Evolutionary conservation across 2,888 invertebrate species (phyloP).

Genomic region (Cheilosia scutellata): DNA sequence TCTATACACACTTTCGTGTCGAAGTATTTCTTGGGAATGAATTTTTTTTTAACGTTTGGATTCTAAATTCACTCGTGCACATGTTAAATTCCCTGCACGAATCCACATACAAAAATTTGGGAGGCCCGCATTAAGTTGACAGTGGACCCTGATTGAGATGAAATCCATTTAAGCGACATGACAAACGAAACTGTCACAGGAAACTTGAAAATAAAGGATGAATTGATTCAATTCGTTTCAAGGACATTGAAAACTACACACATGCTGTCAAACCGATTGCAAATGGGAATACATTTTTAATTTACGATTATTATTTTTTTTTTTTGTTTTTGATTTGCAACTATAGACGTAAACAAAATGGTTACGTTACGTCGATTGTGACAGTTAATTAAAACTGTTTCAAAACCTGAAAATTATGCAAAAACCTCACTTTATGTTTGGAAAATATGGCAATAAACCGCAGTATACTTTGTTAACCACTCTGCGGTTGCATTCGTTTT

Average conservation of each 20-base stretch:
- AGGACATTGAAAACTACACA: not conserved
- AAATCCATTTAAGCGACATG: conserved; percentile 39
- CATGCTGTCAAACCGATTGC: too few relatives aligned
- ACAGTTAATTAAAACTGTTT: too few relatives aligned
- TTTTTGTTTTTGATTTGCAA: too few relatives aligned
- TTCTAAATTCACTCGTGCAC: not conserved
- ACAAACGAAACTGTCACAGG: conserved; percentile 25
- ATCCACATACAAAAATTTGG: not conserved
- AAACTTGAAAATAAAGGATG: not conserved
- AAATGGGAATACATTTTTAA: too few relatives aligned
- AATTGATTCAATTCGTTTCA: not conserved
- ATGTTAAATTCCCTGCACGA: conserved; percentile 16
- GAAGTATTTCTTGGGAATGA: not conserved
- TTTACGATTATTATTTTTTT: too few relatives aligned
- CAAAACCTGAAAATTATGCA: too few relatives aligned
- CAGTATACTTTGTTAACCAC: too few relatives aligned
- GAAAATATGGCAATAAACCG: too few relatives aligned
- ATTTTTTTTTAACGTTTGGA: not conserved
- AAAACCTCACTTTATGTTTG: too few relatives aligned
- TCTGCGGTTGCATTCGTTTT: too few relatives aligned
- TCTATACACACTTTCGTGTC: not conserved
- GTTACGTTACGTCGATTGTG: too few relatives aligned
- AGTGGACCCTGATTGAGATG: conserved; percentile 16
- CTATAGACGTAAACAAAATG: too few relatives aligned
- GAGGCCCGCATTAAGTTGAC: conserved; percentile 23